Percentiles rank a stretch among this genome's conserved stretches.
Evolutionary conservation across 2,113 vertebrate species (phyloP).

Genomic region (Camelus bactrianus): DNA sequence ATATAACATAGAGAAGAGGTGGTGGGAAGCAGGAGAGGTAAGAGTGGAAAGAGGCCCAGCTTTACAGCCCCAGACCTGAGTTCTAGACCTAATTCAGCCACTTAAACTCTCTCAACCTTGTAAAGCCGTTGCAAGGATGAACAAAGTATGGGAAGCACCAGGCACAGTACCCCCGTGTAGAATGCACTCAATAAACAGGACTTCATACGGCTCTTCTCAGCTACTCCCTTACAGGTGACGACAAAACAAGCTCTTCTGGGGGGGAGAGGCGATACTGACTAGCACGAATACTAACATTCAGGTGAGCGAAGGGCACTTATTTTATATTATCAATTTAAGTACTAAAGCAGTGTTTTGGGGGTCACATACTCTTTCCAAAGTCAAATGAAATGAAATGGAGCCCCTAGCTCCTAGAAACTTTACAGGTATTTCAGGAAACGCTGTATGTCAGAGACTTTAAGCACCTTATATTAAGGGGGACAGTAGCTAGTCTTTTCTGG

Average conservation of each 20-base stretch:
- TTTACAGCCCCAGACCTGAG: neutral
- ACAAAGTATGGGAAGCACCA: neutral
- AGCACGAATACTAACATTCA: slow-evolving; percentile 1
- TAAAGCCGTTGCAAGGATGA: neutral
- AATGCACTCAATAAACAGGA: neutral
- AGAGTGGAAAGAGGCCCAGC: neutral
- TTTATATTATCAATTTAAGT: neutral
- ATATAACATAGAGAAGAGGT: neutral
- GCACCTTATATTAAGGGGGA: neutral
- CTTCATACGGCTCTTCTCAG: neutral
- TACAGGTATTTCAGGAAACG: neutral
- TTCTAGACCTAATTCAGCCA: neutral
- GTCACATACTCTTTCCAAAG: neutral
- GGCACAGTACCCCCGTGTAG: neutral
- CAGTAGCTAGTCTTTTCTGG: neutral
- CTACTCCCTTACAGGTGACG: neutral
- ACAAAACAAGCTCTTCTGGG: neutral
- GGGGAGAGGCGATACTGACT: neutral
- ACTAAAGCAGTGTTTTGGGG: neutral
- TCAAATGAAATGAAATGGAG: neutral
- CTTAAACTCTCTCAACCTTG: neutral
- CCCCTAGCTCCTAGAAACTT: neutral
- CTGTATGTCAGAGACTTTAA: neutral
- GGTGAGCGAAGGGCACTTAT: neutral
- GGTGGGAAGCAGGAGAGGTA: neutral